These are phyloP conservation scores for Anoplophora glabripennis DNA, from an alignment of 1,140 invertebrate species.

Conservation along the genomic window DNA sequence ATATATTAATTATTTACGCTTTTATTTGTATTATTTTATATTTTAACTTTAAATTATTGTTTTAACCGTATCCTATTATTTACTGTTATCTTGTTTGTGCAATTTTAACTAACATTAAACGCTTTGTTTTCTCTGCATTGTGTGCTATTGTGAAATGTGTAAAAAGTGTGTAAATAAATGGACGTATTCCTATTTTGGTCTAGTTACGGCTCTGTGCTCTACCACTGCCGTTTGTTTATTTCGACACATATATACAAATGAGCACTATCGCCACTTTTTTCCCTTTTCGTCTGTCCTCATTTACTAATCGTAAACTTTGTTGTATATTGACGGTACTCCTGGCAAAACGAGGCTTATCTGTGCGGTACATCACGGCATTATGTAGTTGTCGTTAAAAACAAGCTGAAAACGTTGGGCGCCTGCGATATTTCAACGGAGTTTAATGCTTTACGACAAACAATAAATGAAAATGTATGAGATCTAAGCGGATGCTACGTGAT, in stretches of 20 bases:
- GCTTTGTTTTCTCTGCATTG: too few relatives aligned
- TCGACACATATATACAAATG: not conserved
- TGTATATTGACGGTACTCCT: constrained; percentile 21
- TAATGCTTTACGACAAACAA: not conserved
- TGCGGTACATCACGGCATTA: constrained; percentile 15
- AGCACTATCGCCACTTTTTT: not conserved
- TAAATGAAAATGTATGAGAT: constrained; percentile 3
- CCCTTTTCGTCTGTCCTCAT: constrained; percentile 1
- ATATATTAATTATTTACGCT: too few relatives aligned
- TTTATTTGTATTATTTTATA: too few relatives aligned
- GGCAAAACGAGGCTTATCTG: constrained; percentile 22
- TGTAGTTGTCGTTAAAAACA: constrained; percentile 19
- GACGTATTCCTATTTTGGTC: too few relatives aligned
- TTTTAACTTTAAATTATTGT: too few relatives aligned
- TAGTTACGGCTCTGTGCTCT: too few relatives aligned
- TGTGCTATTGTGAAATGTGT: too few relatives aligned
- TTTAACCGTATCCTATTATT: too few relatives aligned
- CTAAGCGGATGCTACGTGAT: not conserved
- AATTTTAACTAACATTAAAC: too few relatives aligned
- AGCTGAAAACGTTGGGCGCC: constrained; percentile 10
- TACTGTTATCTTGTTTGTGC: too few relatives aligned
- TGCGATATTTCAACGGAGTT: constrained; percentile 5
- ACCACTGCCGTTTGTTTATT: not conserved
- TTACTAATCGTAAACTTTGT: constrained; percentile 23
- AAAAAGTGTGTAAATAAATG: too few relatives aligned